Evolutionary conservation across 2,113 vertebrate species (phyloP).

Genomic region (Chinchilla lanigera): DNA sequence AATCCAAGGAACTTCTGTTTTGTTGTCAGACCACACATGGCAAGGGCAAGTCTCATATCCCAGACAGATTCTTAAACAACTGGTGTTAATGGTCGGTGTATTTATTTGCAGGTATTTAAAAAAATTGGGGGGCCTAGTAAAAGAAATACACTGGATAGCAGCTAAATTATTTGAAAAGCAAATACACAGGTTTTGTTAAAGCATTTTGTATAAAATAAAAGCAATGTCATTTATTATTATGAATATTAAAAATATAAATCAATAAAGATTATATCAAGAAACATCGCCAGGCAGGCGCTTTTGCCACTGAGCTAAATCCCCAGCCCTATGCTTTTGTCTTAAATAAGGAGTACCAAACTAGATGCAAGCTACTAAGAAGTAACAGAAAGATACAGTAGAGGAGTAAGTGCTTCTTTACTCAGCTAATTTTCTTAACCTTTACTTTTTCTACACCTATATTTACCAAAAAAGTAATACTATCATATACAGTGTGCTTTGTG

Average conservation of each 20-base stretch:
- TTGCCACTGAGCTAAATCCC: too few species aligned
- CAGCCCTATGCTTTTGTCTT: conserved; percentile 37
- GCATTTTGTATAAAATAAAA: not conserved
- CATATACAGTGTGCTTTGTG: not conserved
- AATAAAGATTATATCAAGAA: not conserved
- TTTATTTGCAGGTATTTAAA: conserved; percentile 20
- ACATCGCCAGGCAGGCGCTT: too few species aligned
- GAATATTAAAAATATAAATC: conserved; percentile 15
- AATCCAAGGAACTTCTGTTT: not conserved
- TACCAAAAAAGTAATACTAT: not conserved
- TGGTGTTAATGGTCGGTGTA: not conserved
- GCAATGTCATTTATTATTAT: not conserved
- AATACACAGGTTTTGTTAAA: not conserved
- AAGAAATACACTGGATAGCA: not conserved
- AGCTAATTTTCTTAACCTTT: not conserved
- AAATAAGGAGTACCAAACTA: not conserved
- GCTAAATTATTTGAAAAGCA: conserved; percentile 40
- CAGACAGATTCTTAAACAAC: not conserved
- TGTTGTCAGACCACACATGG: not conserved
- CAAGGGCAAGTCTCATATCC: not conserved
- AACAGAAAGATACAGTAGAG: not conserved
- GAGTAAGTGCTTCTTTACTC: not conserved
- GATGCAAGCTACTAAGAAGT: not conserved
- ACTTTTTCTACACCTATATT: not conserved
- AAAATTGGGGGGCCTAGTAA: not conserved